Percentiles rank a stretch among this genome's conserved stretches.
phyloP scores from a whole-genome alignment of 2,797 vertebrate genomes.

The Botia kubotai region DNA sequence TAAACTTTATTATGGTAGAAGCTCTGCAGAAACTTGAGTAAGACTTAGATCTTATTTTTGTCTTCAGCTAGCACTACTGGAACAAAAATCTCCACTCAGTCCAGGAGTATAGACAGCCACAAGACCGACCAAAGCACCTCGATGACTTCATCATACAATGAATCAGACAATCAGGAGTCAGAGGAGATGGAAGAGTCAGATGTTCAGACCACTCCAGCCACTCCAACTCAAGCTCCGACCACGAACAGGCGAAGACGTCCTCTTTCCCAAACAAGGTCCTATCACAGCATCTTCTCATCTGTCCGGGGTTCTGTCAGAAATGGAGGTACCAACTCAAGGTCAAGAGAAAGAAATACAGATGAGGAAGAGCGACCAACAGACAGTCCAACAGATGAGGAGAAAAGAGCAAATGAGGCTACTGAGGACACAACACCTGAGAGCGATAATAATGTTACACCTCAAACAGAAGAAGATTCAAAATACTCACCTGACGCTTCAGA shows the following conservation, averaged over 20 bases:
- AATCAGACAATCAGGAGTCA: constrained; percentile 70
- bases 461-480: constrained; percentile 42
- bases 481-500: constrained; percentile 22
- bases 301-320: constrained; percentile 76
- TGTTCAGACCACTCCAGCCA: constrained; percentile 48
- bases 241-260: constrained; percentile 71
- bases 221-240: constrained; percentile 51
- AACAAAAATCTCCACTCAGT: constrained; percentile 65
- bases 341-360: constrained; percentile 60
- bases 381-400: constrained; percentile 64
- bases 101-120: constrained; percentile 65
- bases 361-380: constrained; percentile 58
- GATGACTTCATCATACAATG: constrained; percentile 66
- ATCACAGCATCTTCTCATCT: constrained; percentile 79
- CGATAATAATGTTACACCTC: constrained; percentile 61
- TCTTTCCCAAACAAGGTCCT: constrained; percentile 77
- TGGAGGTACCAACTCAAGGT: constrained; percentile 56
- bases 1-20: background rate
- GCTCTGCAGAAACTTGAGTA: constrained; percentile 4
- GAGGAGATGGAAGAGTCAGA: constrained; percentile 67
- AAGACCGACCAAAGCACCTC: constrained; percentile 62
- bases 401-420: constrained; percentile 62
- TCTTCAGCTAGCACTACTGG: constrained; percentile 77
- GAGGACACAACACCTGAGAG: constrained; percentile 64
- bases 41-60: constrained; percentile 33